Evolutionary conservation across 2,797 vertebrate species (phyloP).

Genomic region (Tadarida brasiliensis): DNA sequence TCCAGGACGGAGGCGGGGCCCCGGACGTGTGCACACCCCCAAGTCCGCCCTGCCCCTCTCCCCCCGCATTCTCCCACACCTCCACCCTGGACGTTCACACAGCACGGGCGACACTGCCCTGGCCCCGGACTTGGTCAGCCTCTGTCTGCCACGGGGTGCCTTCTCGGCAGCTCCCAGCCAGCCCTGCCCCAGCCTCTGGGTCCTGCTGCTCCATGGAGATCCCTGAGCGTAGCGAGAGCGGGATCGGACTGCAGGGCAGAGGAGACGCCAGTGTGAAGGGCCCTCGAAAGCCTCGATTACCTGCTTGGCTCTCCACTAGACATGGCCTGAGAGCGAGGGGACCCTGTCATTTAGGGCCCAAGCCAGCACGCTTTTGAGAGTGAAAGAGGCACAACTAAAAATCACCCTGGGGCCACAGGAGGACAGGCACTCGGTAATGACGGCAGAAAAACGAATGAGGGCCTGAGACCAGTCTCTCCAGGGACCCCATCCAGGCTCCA

Average conservation of each 20-base stretch:
- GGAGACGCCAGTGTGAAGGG: neutral
- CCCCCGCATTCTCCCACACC: neutral
- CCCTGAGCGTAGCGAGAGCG: fast-evolving
- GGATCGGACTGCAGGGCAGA: neutral
- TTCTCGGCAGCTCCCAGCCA: neutral
- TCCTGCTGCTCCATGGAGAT: neutral
- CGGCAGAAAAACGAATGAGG: neutral
- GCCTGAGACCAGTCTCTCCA: neutral
- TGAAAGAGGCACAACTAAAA: neutral
- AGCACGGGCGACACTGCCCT: neutral
- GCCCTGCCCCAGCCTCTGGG: neutral
- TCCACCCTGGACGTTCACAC: neutral
- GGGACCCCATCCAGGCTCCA: neutral
- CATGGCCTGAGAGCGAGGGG: too few relatives aligned
- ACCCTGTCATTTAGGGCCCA: fast-evolving
- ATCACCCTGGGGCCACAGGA: neutral
- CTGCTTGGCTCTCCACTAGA: neutral
- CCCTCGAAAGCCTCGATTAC: neutral
- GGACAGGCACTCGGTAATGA: fast-evolving
- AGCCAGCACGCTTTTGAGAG: neutral
- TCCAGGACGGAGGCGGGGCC: neutral
- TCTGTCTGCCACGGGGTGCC: too few relatives aligned
- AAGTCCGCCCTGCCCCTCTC: neutral
- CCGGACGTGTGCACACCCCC: neutral
- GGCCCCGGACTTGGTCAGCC: neutral